Evolutionary conservation across 2,113 vertebrate genomes (phyloP), one percentile per base, ranked within the genome.

Genomic region (Gymnobelideus leadbeateri): DNA sequence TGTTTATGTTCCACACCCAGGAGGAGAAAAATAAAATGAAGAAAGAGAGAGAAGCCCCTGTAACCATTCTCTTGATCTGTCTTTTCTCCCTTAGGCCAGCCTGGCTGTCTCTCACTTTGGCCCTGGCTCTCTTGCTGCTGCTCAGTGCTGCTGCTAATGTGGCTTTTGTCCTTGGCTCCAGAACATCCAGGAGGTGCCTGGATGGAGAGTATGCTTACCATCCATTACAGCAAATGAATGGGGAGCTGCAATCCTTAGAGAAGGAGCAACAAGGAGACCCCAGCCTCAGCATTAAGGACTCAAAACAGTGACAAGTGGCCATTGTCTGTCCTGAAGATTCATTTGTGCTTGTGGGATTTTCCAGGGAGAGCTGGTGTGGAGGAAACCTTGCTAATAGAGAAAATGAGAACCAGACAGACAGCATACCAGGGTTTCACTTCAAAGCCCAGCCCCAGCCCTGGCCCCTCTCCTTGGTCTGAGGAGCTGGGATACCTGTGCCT

Each of bases 201-300:
- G 24, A 49, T 0, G 54, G 98, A 0, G 90, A 94, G 8, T 99
- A 98, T 0, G 91, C 54, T 0, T 99, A 99, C 97, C 0, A 97
- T 9, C 98, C 97, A 0, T 98, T 99, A 97, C 89, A 89, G 90
- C 98, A 98, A 91, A n/a, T 98, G 51, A 98, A 98, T 0, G 98
- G 98, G 37, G 98, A 98, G 3, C 90, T 46, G 43, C 50, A 31
- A 0, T 92, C 96, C 0, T 8, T 92, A 0, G 97, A 98, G 95
- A 55, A 95, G 0, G 96, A 97, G 0, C 95, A 89, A 49, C 24
- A 10, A 0, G 97, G 98, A 1, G 97, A 97, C 3, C 4, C 95
- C 14, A 26, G 14, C 24, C 61, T 3, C 92, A 57, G 96, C 57
- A 95, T 97, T n/a, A n/a, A n/a, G 96, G 96, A 98, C 92, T 97